Conservation (phyloP, 2,113 vertebrate genomes). For the Cebidichthys violaceus region DNA sequence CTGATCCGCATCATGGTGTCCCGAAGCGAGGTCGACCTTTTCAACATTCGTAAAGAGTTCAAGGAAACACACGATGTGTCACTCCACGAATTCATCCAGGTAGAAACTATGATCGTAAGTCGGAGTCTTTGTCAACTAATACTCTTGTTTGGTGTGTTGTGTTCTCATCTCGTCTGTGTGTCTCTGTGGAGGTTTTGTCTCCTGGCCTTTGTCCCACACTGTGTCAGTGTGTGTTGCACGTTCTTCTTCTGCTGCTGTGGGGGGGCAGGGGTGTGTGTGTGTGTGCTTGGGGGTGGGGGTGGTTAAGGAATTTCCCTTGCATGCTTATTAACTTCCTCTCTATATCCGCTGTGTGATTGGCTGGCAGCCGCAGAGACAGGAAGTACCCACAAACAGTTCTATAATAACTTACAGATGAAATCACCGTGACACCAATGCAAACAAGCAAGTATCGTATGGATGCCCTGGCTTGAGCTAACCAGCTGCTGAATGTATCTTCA, state of each 20-base stretch:
- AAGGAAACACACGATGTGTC: conserved; percentile 91
- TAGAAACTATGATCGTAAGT: conserved; percentile 87
- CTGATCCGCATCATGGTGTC: conserved; percentile 96
- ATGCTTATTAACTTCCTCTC: conserved; percentile 81
- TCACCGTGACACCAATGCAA: conserved; percentile 65
- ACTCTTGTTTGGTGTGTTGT: conserved; percentile 21
- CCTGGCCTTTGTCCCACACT: conserved; percentile 12
- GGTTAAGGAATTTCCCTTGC: conserved; percentile 87
- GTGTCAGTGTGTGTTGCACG: conserved; percentile 61
- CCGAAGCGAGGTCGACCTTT: conserved; percentile 91
- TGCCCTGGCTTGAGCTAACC: conserved; percentile 34
- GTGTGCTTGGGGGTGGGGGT: conserved; percentile 54
- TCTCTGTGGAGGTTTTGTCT: conserved; percentile 47
- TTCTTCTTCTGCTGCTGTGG: conserved; percentile 69
- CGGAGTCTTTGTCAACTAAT: conserved; percentile 58
- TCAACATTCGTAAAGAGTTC: conserved; percentile 94
- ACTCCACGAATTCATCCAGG: conserved; percentile 94
- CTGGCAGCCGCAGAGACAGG: conserved; percentile 70
- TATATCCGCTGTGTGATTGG: conserved; percentile 74
- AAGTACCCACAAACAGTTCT: conserved; percentile 77
- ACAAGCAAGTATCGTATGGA: conserved; percentile 44
- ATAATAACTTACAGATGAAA: conserved; percentile 76
- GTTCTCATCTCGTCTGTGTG: conserved; percentile 22
- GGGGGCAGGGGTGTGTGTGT: conserved; percentile 32
- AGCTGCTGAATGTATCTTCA: neutral